Evolutionary conservation across 2,797 vertebrate species (phyloP).

Genomic region (Sebastes reedi): DNA sequence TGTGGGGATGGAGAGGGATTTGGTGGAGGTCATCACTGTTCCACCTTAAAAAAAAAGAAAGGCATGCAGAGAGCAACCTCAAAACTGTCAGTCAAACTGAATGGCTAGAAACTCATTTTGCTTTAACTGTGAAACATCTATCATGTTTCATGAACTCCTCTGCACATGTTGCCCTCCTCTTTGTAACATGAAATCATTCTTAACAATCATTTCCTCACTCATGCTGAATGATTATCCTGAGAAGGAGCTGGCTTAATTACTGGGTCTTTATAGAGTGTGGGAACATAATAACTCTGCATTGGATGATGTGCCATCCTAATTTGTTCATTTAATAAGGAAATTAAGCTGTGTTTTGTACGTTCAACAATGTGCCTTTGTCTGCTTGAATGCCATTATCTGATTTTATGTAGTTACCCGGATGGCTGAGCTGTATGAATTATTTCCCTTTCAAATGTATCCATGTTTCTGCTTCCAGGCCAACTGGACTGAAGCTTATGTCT

Average conservation of each 20-base stretch:
- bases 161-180: conserved; percentile 5
- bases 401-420: conserved; percentile 18
- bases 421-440: neutral
- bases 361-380: conserved; percentile 38
- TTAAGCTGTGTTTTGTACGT: conserved; percentile 45
- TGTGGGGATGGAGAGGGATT: conserved; percentile 27
- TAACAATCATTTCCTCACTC: conserved; percentile 30
- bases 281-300: conserved; percentile 45
- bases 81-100: conserved; percentile 27
- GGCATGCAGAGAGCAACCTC: conserved; percentile 22
- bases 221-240: conserved; percentile 50
- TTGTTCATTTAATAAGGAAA: conserved; percentile 55
- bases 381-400: conserved; percentile 34
- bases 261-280: conserved; percentile 44
- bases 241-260: conserved; percentile 58
- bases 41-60: conserved; percentile 16
- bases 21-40: conserved; percentile 11
- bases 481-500: neutral
- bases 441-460: neutral
- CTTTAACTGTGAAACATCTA: conserved; percentile 22
- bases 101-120: conserved; percentile 17
- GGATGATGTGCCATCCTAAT: conserved; percentile 49
- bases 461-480: neutral
- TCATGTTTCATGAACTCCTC: conserved; percentile 13
- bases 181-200: conserved; percentile 25